Percentiles rank a stretch among this genome's conserved stretches.
These are phyloP conservation scores for Premnoplex brunnescens DNA, from an alignment of 2,797 vertebrate species.

Conservation along the genomic window DNA sequence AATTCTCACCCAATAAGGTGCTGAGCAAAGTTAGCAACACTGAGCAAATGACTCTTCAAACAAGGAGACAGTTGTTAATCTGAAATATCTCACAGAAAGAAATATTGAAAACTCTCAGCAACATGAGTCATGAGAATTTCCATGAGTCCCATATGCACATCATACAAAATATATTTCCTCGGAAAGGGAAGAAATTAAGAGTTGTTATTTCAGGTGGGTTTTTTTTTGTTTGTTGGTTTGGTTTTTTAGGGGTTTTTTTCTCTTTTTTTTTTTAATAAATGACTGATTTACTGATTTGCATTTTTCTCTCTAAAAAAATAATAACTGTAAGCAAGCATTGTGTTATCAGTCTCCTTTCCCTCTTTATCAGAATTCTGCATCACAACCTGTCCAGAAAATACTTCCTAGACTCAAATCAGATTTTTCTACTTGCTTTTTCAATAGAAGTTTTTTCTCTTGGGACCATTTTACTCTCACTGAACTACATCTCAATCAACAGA, in stretches of 20 bases:
- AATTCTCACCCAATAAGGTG: neutral
- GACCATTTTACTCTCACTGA: slow-evolving; percentile 54
- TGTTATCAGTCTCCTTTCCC: neutral
- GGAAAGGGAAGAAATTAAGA: neutral
- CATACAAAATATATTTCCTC: neutral
- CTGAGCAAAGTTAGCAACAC: neutral
- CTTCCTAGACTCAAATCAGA: neutral
- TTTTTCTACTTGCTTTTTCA: slow-evolving; percentile 41
- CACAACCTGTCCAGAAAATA: neutral
- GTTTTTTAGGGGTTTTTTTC: no score
- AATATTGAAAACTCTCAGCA: neutral
- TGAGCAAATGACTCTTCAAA: neutral
- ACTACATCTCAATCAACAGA: slow-evolving; percentile 75
- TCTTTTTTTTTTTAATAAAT: neutral
- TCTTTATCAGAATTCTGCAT: slow-evolving; percentile 21
- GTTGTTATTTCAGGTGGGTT: no score
- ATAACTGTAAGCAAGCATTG: neutral
- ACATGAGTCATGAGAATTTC: neutral
- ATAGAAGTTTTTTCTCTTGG: slow-evolving; percentile 46
- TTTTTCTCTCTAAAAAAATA: neutral
- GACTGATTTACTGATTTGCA: neutral
- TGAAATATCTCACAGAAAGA: neutral
- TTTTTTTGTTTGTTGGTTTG: neutral
- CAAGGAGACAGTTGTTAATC: neutral
- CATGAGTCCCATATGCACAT: neutral